phyloP scores from a whole-genome alignment of 2,888 invertebrate genomes.

The Antitype chi region DNA sequence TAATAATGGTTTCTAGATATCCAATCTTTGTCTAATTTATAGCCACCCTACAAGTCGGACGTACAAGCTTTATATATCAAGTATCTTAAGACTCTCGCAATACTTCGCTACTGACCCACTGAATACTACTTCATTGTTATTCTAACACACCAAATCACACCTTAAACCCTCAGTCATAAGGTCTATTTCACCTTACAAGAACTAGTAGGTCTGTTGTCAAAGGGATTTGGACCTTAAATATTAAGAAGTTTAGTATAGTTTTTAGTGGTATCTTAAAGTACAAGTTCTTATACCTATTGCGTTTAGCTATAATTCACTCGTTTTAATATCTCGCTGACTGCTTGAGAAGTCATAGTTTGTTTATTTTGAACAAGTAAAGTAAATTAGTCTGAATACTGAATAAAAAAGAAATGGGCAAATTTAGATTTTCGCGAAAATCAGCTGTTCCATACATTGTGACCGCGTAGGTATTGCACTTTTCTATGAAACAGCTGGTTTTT shows the following conservation, averaged over 20 bases:
- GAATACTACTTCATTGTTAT: slow-evolving; percentile 34
- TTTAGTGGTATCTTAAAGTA: not conserved
- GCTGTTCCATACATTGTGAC: too few relatives aligned
- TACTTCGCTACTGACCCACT: slow-evolving; percentile 54
- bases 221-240: slow-evolving; percentile 1
- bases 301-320: slow-evolving; percentile 34
- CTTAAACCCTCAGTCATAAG: accelerated
- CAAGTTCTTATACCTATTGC: slow-evolving; percentile 22
- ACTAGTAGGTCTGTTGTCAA: not conserved
- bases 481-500: too few relatives aligned
- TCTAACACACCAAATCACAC: slow-evolving; percentile 17
- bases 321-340: slow-evolving; percentile 47
- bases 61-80: slow-evolving; percentile 51
- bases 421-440: too few relatives aligned
- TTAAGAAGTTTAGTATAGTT: accelerated
- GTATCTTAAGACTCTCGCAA: slow-evolving; percentile 53
- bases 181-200: not conserved
- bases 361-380: slow-evolving; percentile 21
- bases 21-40: not conserved
- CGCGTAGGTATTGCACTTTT: too few relatives aligned
- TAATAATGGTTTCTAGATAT: too few relatives aligned
- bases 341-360: slow-evolving; percentile 37
- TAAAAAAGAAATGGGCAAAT: too few relatives aligned
- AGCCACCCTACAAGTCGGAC: slow-evolving; percentile 29
- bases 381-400: not conserved